Evolutionary conservation across 92 coral and sea anemone species (phyloP).

Genomic region (Zoanthus solanderi): DNA sequence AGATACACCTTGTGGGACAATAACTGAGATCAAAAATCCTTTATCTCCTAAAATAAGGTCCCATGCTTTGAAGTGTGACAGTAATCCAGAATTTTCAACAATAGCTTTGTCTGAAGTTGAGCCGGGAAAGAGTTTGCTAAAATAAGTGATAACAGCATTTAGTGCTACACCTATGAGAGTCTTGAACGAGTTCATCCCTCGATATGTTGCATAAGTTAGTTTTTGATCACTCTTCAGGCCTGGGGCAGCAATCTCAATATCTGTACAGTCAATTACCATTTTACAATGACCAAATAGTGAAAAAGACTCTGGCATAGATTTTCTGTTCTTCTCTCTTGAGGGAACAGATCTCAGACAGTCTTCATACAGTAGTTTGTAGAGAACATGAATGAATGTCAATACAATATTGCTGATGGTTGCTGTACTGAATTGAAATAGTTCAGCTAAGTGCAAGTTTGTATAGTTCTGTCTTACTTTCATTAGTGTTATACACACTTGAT

Average conservation of each 20-base stretch:
- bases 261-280: slow-evolving; percentile 53
- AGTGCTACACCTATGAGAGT: not conserved
- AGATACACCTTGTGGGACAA: not conserved
- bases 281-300: slow-evolving; percentile 33
- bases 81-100: not conserved
- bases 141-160: not conserved
- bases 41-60: slow-evolving; percentile 3
- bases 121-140: slow-evolving; percentile 1
- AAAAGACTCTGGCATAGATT: not conserved
- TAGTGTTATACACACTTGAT: not conserved
- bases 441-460: slow-evolving; percentile 54
- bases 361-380: slow-evolving; percentile 43
- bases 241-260: slow-evolving; percentile 42
- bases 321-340: not conserved
- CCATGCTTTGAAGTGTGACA: not conserved
- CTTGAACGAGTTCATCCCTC: not conserved
- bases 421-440: slow-evolving; percentile 57
- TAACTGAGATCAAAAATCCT: not conserved
- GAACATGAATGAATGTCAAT: slow-evolving; percentile 51
- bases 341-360: slow-evolving; percentile 32
- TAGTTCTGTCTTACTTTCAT: slow-evolving; percentile 1
- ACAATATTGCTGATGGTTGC: slow-evolving; percentile 56
- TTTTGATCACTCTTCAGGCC: slow-evolving; percentile 54
- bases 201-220: not conserved
- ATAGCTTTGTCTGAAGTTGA: not conserved